Percentiles rank a stretch among this genome's conserved stretches.
These are phyloP conservation scores for Galbula dea DNA, from an alignment of 2,113 vertebrate genomes.

Conservation along the genomic window DNA sequence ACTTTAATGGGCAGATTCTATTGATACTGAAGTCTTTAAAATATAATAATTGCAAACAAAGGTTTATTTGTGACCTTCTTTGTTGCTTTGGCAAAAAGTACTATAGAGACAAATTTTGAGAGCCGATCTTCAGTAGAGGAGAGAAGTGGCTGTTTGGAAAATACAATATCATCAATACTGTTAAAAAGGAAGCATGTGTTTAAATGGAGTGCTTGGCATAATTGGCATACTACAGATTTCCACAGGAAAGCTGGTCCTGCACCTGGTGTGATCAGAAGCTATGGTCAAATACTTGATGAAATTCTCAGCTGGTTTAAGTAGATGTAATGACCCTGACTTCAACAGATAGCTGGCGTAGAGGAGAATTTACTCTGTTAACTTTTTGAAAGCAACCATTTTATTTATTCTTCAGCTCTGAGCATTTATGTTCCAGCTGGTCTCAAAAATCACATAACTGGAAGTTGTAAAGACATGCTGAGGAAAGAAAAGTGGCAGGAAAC, in stretches of 20 bases:
- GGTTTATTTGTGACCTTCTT: neutral
- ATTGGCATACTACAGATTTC: neutral
- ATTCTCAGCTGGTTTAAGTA: slow-evolving; percentile 42
- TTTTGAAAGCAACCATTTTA: slow-evolving; percentile 41
- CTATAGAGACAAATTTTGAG: slow-evolving; percentile 58
- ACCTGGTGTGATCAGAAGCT: neutral
- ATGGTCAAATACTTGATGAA: slow-evolving; percentile 22
- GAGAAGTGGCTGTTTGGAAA: slow-evolving; percentile 51
- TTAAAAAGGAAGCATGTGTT: neutral
- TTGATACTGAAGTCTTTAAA: neutral
- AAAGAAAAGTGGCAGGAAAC: neutral
- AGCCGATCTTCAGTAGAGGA: slow-evolving; percentile 42
- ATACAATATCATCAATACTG: slow-evolving; percentile 10
- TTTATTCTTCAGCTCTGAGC: slow-evolving; percentile 41
- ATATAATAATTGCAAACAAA: neutral
- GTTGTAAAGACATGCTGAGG: slow-evolving; percentile 32
- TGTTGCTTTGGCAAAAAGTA: slow-evolving; percentile 26
- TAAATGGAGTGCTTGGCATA: slow-evolving; percentile 10
- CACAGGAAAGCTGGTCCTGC: neutral
- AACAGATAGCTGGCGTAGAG: neutral
- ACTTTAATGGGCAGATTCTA: slow-evolving; percentile 10
- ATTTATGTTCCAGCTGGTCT: slow-evolving; percentile 51
- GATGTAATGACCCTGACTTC: slow-evolving; percentile 6
- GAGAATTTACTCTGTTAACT: neutral
- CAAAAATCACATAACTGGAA: slow-evolving; percentile 49